These are phyloP conservation scores for Tachystola acroxantha DNA, from an alignment of 2,888 invertebrate genomes.

Conservation along the genomic window DNA sequence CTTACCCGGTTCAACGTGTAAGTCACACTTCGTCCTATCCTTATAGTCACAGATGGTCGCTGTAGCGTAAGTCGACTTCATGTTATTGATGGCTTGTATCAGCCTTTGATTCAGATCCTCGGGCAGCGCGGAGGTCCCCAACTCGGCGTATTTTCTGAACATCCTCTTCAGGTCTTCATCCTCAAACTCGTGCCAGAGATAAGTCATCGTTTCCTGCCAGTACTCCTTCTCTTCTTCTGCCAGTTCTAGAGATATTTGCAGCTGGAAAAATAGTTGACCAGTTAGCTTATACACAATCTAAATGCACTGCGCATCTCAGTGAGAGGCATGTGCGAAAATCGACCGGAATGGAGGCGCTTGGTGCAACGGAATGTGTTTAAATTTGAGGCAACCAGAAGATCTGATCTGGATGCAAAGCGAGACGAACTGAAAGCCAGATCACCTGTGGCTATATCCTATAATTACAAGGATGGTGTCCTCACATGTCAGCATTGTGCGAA, in stretches of 20 bases:
- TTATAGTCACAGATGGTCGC: conserved; percentile 86
- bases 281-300: background rate
- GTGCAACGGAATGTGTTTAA: no score
- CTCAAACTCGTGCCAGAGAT: conserved; percentile 84
- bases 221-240: conserved; percentile 79
- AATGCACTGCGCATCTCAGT: no score
- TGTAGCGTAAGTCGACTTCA: conserved; percentile 87
- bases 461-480: no score
- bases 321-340: no score
- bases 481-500: no score
- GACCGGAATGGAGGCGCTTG: no score
- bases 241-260: conserved; percentile 49
- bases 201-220: conserved; percentile 82
- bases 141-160: conserved; percentile 83
- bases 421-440: no score
- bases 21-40: conserved; percentile 80
- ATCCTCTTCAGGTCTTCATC: conserved; percentile 84
- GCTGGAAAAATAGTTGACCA: conserved; percentile 42
- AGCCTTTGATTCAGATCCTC: conserved; percentile 81
- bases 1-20: conserved; percentile 85
- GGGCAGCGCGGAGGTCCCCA: conserved; percentile 86
- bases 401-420: no score
- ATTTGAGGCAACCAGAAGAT: no score
- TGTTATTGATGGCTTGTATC: conserved; percentile 80
- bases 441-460: no score